Base-by-base conservation (phyloP, 2,888 invertebrate genomes). In the Ennomos quercinarius region DNA sequence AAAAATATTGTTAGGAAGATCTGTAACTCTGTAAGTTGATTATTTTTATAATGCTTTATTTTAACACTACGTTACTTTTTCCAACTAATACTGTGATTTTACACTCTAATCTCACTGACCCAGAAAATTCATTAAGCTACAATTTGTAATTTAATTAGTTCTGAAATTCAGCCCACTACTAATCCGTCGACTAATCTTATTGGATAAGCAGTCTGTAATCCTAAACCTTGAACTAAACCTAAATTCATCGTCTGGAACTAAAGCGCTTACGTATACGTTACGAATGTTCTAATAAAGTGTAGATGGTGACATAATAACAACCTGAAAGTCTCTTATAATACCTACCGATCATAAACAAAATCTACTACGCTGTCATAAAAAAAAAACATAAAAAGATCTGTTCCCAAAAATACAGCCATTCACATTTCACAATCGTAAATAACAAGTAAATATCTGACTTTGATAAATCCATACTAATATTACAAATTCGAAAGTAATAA, bases 1-100 rank as follows among this genome's bases (percentile, higher is more conserved):
- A 70, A 64, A 50, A 68, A 64, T 39, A 54, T 74, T 39, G 54
- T 74, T 40, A 64, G 69, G 44, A 73, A 70, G 36, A 55, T 73
- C 10, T 71, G 63, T 56, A 58, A 60, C 12, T 63, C 55, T 61
- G 74, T 73, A 53, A 74, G 73, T 71, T 54, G 40, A 42, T 10
- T 43, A 36, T 17, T 38, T 45, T 48, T 34, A 54, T 35, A 35
- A 11, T 2, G 2, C 36, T 45, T 43, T 43, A 40, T 11, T 40
- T 27, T 27, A 27, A 27, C 27, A 27, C 27, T 27, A 27, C 27
- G 5, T 27, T 27, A 27, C 27, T 5, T 6, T 27, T 27, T 27
- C 27, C 27, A 27, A 27, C 27, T 27, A 27, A 27, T 27, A 27
- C 27, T 27, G 0, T 4, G 2, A 27, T 43, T 34, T 27, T 8